A percentile compares a stretch with the other conserved stretches of the same genome.
phyloP scores from a whole-genome alignment of 2,888 invertebrate genomes.

The Eumacrocentrus americanus region DNA sequence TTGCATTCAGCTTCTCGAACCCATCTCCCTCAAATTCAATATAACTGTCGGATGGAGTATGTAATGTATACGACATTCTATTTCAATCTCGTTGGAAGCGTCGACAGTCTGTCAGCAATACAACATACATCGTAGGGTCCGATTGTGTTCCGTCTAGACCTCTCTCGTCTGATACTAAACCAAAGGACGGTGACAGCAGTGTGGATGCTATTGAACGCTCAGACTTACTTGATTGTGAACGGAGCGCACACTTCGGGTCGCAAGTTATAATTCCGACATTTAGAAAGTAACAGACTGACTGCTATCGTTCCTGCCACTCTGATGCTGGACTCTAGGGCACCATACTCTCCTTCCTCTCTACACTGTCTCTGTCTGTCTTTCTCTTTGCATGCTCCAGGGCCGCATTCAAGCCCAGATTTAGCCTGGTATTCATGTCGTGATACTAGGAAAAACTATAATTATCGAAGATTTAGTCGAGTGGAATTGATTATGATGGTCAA shows the following conservation, averaged over 20 bases:
- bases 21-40: background rate
- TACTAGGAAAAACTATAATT: slow-evolving; percentile 6
- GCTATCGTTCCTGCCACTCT: slow-evolving; percentile 14
- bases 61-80: slow-evolving; percentile 26
- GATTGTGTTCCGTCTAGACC: background rate
- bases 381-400: slow-evolving; percentile 14
- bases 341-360: background rate
- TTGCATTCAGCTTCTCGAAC: slow-evolving; percentile 28
- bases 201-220: slow-evolving; percentile 36
- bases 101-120: slow-evolving; percentile 17
- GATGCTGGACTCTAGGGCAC: slow-evolving; percentile 6
- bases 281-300: slow-evolving; percentile 39
- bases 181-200: slow-evolving; percentile 19
- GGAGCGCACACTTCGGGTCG: slow-evolving; percentile 50
- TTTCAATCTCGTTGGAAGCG: slow-evolving; percentile 23
- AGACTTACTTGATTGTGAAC: slow-evolving; percentile 51
- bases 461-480: background rate
- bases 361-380: slow-evolving; percentile 23
- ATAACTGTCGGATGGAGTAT: background rate
- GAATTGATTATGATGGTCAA: slow-evolving; percentile 9
- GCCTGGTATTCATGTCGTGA: slow-evolving; percentile 26
- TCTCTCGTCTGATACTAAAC: too few relatives aligned
- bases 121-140: background rate
- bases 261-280: slow-evolving; percentile 51
- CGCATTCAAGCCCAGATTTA: too few relatives aligned